Base-by-base conservation (phyloP, 2,888 invertebrate species). In the Chrysolina americana region DNA sequence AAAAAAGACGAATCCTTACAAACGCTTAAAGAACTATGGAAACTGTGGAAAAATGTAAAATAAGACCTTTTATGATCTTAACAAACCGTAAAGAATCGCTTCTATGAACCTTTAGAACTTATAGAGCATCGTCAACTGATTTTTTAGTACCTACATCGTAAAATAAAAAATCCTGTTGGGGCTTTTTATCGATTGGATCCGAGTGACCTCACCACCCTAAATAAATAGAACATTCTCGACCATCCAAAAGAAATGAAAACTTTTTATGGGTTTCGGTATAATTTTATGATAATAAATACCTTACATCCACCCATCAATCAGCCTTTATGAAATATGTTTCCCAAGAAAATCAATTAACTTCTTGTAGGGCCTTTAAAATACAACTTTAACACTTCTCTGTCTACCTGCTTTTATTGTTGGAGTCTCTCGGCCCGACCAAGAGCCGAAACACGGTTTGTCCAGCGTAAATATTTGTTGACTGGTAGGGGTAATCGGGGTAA, bases 291-390 rank as follows among this genome's bases (percentile, higher is more conserved):
- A 59, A 59, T 59, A 59, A 59, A 59, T 59, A 59, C 36, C 28
- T 28, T 59, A 36, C 36, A 23, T 17, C 59, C 36, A 50, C 47
- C 73, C 74, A 73, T 77, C 73, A 73, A 77, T 77, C 75, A 73
- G 64, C 13, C 68, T 71, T 68, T 75, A 74, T 72, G 73, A 73
- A 77, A 75, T 53, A 53, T 73, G 75, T 77, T 80, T 80, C 76
- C 68, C 70, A 63, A 77, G 77, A 78, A 80, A 78, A 79, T 80
- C 79, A 78, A 80, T 80, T 80, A 80, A 76, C 75, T 78, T 78
- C 74, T 79, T 74, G 75, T 74, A 71, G 66, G 71, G 76, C 76
- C 77, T 78, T 77, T 79, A 80, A 79, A 76, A 77, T 78, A 75
- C 76, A 78, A 76, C 75, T 79, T 79, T 78, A 79, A 81, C 81